Conservation (phyloP, 23 tunicate species). For the Ascidia mentula region DNA sequence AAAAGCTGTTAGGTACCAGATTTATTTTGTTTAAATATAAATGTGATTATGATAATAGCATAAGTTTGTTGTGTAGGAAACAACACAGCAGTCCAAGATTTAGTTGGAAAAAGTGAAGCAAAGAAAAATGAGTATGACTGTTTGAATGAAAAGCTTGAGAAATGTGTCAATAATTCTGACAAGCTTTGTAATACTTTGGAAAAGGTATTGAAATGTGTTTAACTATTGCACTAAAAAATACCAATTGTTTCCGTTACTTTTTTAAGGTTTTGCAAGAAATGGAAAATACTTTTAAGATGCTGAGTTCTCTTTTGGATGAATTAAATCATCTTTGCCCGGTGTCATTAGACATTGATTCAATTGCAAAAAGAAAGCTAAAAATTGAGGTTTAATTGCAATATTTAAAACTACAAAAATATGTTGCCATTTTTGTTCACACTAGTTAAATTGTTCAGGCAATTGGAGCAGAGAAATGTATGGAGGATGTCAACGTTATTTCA, state of each 20-base stretch:
- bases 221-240: not conserved
- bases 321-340: not conserved
- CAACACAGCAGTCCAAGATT: not conserved
- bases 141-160: not conserved
- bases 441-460: no score
- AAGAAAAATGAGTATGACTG: not conserved
- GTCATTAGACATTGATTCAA: not conserved
- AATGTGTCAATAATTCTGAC: not conserved
- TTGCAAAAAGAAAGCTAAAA: not conserved
- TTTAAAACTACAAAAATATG: no score
- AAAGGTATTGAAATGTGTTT: not conserved
- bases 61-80: not conserved
- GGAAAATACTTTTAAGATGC: not conserved
- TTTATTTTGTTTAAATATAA: not conserved
- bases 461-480: not conserved
- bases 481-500: not conserved
- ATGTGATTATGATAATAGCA: not conserved
- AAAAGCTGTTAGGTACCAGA: not conserved
- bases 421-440: no score
- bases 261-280: not conserved
- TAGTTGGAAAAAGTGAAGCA: not conserved
- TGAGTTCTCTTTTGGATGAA: not conserved
- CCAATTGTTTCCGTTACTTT: not conserved
- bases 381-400: not conserved
- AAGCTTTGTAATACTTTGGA: not conserved